Percentiles rank a stretch among this genome's conserved stretches.
Conservation (phyloP, 2,888 invertebrate genomes). For the Drosophila atripex region DNA sequence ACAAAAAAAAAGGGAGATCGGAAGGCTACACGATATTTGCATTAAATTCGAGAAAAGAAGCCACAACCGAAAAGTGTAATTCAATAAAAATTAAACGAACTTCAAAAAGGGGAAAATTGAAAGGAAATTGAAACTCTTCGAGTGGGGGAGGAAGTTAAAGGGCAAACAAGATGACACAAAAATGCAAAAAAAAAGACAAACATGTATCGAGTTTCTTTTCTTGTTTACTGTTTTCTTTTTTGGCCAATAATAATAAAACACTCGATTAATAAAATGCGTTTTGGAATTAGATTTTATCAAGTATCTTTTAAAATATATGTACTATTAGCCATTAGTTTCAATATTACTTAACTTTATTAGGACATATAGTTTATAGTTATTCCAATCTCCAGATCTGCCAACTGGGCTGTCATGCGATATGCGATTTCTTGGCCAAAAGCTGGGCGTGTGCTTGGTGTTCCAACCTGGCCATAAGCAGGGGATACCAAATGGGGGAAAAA, state of each 20-base stretch:
- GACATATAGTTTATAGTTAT: background rate
- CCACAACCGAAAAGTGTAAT: slow-evolving; percentile 32
- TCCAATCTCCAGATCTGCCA: slow-evolving; percentile 16
- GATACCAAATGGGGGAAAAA: slow-evolving; percentile 6
- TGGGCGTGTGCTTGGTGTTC: slow-evolving; percentile 31
- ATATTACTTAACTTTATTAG: background rate
- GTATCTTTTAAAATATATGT: no score
- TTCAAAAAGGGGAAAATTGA: slow-evolving; percentile 33
- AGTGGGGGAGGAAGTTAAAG: slow-evolving; percentile 1
- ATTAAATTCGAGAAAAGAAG: slow-evolving; percentile 40
- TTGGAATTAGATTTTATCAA: background rate
- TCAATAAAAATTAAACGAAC: slow-evolving; percentile 40
- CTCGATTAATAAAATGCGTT: background rate
- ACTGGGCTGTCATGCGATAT: slow-evolving; percentile 48
- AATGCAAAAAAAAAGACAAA: slow-evolving; percentile 19
- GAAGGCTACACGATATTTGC: slow-evolving; percentile 31
- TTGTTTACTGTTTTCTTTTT: background rate
- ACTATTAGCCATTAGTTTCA: no score
- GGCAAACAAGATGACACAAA: slow-evolving; percentile 27
- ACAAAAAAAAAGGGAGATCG: slow-evolving; percentile 17
- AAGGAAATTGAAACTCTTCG: slow-evolving; percentile 23
- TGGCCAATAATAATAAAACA: background rate
- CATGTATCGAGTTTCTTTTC: background rate
- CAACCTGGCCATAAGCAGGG: slow-evolving; percentile 33
- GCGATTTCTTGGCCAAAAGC: slow-evolving; percentile 40